Conservation (phyloP, 1,140 invertebrate species). For the Scylla paramamosain region DNA sequence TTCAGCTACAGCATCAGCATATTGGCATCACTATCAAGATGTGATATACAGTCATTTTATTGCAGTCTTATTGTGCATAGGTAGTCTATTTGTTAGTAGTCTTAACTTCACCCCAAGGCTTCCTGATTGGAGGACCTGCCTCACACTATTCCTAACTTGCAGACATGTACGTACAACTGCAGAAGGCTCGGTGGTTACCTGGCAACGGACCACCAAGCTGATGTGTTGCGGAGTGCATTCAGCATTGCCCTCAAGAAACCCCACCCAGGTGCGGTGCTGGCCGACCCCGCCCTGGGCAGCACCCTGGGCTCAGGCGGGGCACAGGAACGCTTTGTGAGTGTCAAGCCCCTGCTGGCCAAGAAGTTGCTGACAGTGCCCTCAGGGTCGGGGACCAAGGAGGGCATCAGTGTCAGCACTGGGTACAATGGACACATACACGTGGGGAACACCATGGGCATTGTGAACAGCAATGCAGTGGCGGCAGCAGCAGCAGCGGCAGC, state of each 20-base stretch:
- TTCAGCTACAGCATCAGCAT: too few relatives aligned
- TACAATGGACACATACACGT: conserved; percentile 77
- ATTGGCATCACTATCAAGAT: too few relatives aligned
- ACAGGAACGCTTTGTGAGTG: conserved; percentile 75
- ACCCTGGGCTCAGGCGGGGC: conserved; percentile 49
- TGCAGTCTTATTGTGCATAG: too few relatives aligned
- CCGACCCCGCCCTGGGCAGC: conserved; percentile 67
- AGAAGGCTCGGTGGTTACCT: conserved; percentile 76
- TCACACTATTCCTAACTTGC: conserved; percentile 51
- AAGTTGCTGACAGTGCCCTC: conserved; percentile 74
- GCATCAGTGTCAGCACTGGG: conserved; percentile 75
- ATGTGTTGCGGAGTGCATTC: conserved; percentile 75
- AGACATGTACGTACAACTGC: conserved; percentile 77
- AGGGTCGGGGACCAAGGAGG: conserved; percentile 73
- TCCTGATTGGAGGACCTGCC: not conserved
- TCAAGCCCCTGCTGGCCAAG: conserved; percentile 76
- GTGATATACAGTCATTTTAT: too few relatives aligned
- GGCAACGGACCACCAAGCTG: conserved; percentile 72
- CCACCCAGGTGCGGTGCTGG: conserved; percentile 64
- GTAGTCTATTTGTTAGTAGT: too few relatives aligned
- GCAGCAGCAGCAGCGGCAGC: conserved; percentile 65
- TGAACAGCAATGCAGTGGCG: conserved; percentile 67
- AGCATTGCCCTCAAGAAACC: conserved; percentile 76
- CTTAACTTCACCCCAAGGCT: too few relatives aligned
- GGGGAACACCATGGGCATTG: conserved; percentile 71